Percentiles rank a stretch among this genome's conserved stretches.
Evolutionary conservation across 2,797 vertebrate genomes (phyloP).

Genomic region (Discoglossus pictus): DNA sequence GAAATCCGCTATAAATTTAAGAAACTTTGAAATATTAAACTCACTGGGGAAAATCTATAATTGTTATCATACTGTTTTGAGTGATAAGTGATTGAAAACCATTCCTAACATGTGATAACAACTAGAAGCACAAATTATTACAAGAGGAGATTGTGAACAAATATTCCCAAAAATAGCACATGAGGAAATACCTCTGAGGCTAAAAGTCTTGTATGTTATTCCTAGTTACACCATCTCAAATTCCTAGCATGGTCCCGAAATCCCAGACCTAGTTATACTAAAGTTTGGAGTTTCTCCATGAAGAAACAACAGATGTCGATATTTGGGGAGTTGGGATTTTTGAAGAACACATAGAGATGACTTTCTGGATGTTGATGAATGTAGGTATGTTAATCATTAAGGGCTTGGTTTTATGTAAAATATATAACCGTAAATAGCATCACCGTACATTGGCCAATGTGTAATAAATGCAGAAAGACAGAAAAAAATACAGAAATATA

Average conservation of each 20-base stretch:
- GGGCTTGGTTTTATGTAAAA: too few relatives aligned
- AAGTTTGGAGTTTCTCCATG: constrained; percentile 71
- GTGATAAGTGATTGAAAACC: constrained; percentile 53
- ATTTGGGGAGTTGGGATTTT: neutral
- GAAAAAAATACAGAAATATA: too few relatives aligned
- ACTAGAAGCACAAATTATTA: constrained; percentile 46
- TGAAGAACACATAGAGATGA: too few relatives aligned
- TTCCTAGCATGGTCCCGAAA: constrained; percentile 73
- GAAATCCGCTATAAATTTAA: too few relatives aligned
- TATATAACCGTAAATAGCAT: too few relatives aligned
- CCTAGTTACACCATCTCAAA: constrained; percentile 74
- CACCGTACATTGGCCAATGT: too few relatives aligned
- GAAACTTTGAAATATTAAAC: too few relatives aligned
- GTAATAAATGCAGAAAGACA: too few relatives aligned
- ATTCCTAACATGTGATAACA: constrained; percentile 58
- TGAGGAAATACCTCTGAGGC: constrained; percentile 72
- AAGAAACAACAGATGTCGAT: constrained; percentile 78
- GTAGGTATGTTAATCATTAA: too few relatives aligned
- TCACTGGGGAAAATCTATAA: constrained; percentile 49
- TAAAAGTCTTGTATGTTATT: constrained; percentile 66
- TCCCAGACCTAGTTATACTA: constrained; percentile 69
- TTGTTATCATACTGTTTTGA: constrained; percentile 43
- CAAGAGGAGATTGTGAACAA: constrained; percentile 59
- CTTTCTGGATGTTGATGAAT: too few relatives aligned
- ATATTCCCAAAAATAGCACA: constrained; percentile 70